phyloP scores from a whole-genome alignment of 2,113 vertebrate genomes.

The Terrapene triunguis region DNA sequence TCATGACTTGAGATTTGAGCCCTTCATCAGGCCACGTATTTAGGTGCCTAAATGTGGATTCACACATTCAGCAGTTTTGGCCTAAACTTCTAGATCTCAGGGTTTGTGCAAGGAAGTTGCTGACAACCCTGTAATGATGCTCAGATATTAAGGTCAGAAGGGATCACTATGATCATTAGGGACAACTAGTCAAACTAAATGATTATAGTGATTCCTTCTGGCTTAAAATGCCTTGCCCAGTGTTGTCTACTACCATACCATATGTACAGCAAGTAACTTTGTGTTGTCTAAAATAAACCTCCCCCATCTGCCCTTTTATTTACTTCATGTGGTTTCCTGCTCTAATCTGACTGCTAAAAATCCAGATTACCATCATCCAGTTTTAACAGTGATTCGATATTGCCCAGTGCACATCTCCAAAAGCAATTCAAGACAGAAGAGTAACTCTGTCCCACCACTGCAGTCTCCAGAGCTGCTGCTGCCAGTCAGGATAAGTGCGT shows the following conservation, averaged over 20 bases:
- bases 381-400: neutral
- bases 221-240: neutral
- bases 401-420: neutral
- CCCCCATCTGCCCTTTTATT: neutral
- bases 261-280: neutral
- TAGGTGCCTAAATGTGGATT: neutral
- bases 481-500: neutral
- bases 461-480: fast-evolving
- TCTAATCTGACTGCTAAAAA: neutral
- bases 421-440: neutral
- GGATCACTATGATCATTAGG: fast-evolving
- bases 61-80: neutral
- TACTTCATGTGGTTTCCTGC: neutral
- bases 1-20: neutral
- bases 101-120: neutral
- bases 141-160: neutral
- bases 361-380: neutral
- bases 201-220: neutral
- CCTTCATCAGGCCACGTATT: neutral
- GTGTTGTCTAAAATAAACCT: neutral
- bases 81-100: neutral
- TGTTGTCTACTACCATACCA: neutral
- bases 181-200: neutral
- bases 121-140: neutral
- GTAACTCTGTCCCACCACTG: neutral